These are phyloP conservation scores for Myotis daubentonii DNA, from an alignment of 2,797 vertebrate species.

Conservation along the genomic window DNA sequence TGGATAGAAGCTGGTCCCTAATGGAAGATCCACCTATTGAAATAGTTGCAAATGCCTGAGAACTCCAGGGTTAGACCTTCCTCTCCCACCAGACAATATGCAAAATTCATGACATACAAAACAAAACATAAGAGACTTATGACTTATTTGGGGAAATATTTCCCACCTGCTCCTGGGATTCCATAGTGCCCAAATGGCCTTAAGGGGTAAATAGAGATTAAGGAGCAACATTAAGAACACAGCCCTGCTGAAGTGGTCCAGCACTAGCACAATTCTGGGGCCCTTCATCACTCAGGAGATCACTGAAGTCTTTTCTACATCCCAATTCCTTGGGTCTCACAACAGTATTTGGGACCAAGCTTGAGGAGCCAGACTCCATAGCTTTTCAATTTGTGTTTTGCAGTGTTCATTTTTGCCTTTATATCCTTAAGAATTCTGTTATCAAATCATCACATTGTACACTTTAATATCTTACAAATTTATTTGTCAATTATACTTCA, in stretches of 20 bases:
- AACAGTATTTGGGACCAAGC: background rate
- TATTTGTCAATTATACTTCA: background rate
- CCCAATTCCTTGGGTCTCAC: background rate
- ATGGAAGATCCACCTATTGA: slow-evolving; percentile 58
- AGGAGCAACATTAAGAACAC: background rate
- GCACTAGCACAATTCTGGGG: background rate
- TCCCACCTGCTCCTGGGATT: background rate
- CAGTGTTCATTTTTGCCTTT: slow-evolving; percentile 14
- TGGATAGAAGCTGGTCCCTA: slow-evolving; percentile 51
- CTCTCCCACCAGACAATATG: background rate
- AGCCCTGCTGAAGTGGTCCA: background rate
- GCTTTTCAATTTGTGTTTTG: background rate
- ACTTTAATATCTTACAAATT: background rate
- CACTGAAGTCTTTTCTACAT: background rate
- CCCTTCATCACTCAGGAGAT: background rate
- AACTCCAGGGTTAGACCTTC: background rate
- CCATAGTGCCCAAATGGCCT: too few species aligned
- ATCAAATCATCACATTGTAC: background rate
- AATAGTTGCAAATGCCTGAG: slow-evolving; percentile 26
- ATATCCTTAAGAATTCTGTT: slow-evolving; percentile 31
- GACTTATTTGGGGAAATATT: background rate
- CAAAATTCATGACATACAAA: background rate
- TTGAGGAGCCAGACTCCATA: background rate
- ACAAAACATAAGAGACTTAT: background rate
- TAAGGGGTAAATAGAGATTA: background rate